These are phyloP conservation scores for Heterocephalus glaber DNA, from an alignment of 2,113 vertebrate genomes.

Conservation along the genomic window DNA sequence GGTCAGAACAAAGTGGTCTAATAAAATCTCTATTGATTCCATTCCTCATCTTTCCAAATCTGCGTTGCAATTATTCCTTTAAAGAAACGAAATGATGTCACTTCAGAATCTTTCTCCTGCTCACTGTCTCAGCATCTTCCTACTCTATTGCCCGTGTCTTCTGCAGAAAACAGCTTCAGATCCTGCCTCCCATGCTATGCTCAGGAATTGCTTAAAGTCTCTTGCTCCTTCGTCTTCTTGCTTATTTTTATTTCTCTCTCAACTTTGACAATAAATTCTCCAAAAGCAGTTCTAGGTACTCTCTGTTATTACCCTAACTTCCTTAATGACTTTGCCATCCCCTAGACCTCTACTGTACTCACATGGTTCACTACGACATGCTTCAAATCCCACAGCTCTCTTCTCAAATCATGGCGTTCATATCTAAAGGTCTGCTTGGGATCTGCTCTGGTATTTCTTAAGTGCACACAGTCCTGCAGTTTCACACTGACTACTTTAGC, in stretches of 20 bases:
- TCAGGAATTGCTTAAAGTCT: neutral
- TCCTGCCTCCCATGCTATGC: neutral
- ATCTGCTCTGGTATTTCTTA: neutral
- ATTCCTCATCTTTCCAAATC: neutral
- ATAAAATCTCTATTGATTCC: neutral
- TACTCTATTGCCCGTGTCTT: neutral
- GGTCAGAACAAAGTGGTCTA: neutral
- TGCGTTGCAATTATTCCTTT: neutral
- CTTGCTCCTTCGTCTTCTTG: neutral
- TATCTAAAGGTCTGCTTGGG: neutral
- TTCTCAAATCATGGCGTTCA: neutral
- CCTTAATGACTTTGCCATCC: neutral
- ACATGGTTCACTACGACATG: neutral
- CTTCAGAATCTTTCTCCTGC: neutral
- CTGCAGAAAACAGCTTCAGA: neutral
- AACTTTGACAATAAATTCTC: neutral
- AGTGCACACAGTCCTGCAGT: fast-evolving
- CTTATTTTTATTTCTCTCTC: neutral
- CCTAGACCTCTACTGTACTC: neutral
- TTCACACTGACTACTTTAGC: neutral
- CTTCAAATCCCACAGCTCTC: neutral
- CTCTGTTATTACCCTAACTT: neutral
- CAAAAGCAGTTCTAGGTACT: neutral
- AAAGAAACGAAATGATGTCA: neutral
- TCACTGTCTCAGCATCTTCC: neutral